These are phyloP conservation scores for Eucera pruinosa DNA, from an alignment of 2,888 invertebrate species.

Conservation along the genomic window DNA sequence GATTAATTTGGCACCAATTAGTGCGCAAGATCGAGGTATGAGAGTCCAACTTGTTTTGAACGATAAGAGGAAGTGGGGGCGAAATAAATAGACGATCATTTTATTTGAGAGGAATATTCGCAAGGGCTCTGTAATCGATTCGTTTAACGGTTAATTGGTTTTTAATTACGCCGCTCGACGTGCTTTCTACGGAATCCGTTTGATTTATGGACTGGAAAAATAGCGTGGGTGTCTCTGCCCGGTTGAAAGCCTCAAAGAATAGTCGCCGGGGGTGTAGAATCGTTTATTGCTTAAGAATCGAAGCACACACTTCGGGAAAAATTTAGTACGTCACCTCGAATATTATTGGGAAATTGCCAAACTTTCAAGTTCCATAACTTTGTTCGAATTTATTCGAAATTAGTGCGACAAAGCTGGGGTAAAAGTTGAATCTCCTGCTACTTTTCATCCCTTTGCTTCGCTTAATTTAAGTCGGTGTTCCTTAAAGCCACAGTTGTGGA, in stretches of 20 bases:
- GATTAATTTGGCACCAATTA: too few relatives aligned
- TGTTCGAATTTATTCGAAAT: too few relatives aligned
- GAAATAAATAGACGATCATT: slow-evolving; percentile 33
- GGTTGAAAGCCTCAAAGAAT: neutral
- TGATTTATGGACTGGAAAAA: slow-evolving; percentile 18
- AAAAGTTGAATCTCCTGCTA: too few relatives aligned
- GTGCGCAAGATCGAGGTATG: too few relatives aligned
- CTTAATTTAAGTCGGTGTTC: too few relatives aligned
- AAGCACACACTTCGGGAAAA: neutral
- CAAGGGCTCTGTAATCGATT: slow-evolving; percentile 21
- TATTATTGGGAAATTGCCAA: too few relatives aligned
- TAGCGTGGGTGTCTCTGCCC: neutral
- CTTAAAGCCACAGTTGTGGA: too few relatives aligned
- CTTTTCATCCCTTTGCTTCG: too few relatives aligned
- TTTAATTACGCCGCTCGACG: slow-evolving; percentile 26
- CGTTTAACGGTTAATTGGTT: slow-evolving; percentile 30
- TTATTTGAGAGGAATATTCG: slow-evolving; percentile 1
- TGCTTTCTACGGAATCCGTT: slow-evolving; percentile 13
- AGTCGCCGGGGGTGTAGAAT: too few relatives aligned
- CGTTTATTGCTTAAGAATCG: neutral
- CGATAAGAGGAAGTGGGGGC: slow-evolving; percentile 26
- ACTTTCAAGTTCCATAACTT: too few relatives aligned
- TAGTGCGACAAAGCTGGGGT: too few relatives aligned
- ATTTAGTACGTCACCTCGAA: too few relatives aligned
- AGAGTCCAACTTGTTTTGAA: slow-evolving; percentile 35